These are phyloP conservation scores for Zygothrica quintamaculata DNA, from an alignment of 2,888 invertebrate genomes.

Conservation along the genomic window DNA sequence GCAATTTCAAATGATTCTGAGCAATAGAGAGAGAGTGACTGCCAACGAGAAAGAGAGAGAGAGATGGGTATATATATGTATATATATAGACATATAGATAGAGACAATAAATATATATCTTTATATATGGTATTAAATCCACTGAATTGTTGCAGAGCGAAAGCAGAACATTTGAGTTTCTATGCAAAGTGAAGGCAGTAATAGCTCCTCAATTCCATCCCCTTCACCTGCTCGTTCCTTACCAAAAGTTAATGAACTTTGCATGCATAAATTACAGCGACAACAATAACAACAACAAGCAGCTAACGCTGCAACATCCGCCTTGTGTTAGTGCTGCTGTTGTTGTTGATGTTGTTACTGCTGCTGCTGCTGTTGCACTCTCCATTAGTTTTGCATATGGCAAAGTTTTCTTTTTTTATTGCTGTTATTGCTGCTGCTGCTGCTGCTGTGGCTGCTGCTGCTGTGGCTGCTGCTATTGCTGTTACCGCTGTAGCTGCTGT, in stretches of 20 bases:
- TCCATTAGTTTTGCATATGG: conserved; percentile 55
- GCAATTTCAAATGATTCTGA: conserved; percentile 72
- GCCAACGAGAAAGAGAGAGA: not conserved
- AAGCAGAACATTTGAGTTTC: conserved; percentile 69
- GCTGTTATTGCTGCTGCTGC: conserved; percentile 14
- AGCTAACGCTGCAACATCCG: conserved; percentile 52
- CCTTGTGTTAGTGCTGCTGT: conserved; percentile 29
- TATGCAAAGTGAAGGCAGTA: conserved; percentile 36
- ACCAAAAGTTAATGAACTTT: conserved; percentile 65
- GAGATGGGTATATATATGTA: conserved; percentile 1
- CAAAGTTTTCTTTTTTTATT: conserved; percentile 46
- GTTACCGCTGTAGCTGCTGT: conserved; percentile 11
- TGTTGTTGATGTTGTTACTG: conserved; percentile 13
- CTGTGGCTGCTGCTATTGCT: conserved; percentile 10
- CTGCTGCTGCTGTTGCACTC: conserved; percentile 43
- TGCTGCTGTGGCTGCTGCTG: conserved; percentile 6
- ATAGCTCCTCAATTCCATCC: conserved; percentile 12
- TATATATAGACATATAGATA: not conserved
- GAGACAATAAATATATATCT: too few relatives aligned
- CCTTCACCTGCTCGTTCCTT: conserved; percentile 10
- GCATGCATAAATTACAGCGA: conserved; percentile 56
- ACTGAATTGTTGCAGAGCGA: conserved; percentile 60
- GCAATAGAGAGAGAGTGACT: conserved; percentile 17
- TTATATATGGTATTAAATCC: conserved; percentile 53
- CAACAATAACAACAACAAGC: too few relatives aligned